These are phyloP conservation scores for Corbicula japonica DNA, from an alignment of 2,888 invertebrate species.

Conservation along the genomic window DNA sequence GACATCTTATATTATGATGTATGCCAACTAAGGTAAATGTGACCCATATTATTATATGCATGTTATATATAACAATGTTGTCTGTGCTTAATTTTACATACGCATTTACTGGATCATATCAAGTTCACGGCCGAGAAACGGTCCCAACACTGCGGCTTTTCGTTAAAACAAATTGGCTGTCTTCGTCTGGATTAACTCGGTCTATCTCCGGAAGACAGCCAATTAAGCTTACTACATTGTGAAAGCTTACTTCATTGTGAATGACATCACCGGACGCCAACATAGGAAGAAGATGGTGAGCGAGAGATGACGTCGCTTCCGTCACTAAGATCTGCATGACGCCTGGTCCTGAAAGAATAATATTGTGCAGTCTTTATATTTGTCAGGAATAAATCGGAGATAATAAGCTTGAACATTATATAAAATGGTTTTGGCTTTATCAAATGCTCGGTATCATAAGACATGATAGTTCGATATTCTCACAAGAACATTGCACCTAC, in stretches of 20 bases:
- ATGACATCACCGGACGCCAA: slow-evolving; percentile 53
- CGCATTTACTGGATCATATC: neutral
- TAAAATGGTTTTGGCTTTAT: too few species aligned
- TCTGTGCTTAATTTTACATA: neutral
- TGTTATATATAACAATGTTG: neutral
- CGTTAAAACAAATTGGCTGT: too few species aligned
- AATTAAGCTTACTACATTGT: too few species aligned
- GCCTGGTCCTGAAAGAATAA: too few species aligned
- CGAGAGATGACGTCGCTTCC: slow-evolving; percentile 43
- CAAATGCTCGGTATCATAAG: too few species aligned
- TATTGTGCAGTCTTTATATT: neutral
- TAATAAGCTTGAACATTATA: too few species aligned
- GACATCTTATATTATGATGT: neutral
- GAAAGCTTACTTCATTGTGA: slow-evolving; percentile 39
- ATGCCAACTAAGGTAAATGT: neutral
- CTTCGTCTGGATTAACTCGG: too few species aligned
- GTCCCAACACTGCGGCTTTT: neutral
- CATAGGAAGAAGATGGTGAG: slow-evolving; percentile 46
- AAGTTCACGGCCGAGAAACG: neutral
- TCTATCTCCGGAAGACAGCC: too few species aligned
- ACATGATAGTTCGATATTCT: too few species aligned
- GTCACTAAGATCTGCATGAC: slow-evolving; percentile 47
- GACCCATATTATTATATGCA: neutral
- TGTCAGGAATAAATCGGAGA: too few species aligned
- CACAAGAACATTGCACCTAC: too few species aligned